These are phyloP conservation scores for roundworm (Caenorhabditis elegans) DNA, from an alignment of 1,140 invertebrate species.

Conservation along the genomic window DNA sequence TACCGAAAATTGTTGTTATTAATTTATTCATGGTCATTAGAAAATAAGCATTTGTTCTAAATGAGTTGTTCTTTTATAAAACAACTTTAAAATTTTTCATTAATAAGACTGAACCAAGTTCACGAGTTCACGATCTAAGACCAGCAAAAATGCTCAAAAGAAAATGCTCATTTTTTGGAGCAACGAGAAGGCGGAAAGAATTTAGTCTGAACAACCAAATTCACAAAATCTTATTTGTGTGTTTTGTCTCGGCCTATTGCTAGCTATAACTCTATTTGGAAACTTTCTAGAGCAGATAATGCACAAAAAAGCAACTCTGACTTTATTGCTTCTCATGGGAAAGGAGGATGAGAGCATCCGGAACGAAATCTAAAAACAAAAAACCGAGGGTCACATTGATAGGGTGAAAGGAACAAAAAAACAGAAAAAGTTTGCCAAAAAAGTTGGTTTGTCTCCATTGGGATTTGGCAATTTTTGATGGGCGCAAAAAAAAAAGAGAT, in stretches of 20 bases:
- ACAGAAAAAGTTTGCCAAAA: neutral
- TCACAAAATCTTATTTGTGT: neutral
- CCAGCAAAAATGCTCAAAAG: too few species aligned
- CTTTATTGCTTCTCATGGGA: neutral
- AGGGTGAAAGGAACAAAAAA: neutral
- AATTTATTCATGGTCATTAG: too few species aligned
- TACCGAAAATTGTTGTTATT: too few species aligned
- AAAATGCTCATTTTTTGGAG: too few species aligned
- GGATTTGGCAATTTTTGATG: neutral
- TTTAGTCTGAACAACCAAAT: neutral
- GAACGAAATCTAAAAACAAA: constrained; percentile 6
- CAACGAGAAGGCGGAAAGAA: neutral
- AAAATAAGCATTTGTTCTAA: too few species aligned
- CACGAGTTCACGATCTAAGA: too few species aligned
- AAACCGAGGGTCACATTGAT: neutral
- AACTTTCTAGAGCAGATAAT: constrained; percentile 13
- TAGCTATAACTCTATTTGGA: constrained; percentile 8
- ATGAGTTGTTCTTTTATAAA: too few species aligned
- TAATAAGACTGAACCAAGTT: too few species aligned
- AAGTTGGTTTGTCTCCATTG: neutral
- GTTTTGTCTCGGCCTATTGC: constrained; percentile 24
- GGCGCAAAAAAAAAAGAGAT: neutral
- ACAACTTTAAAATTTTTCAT: too few species aligned
- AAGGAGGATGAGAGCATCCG: constrained; percentile 24
- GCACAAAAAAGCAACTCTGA: neutral